These are phyloP conservation scores for Archocentrus centrarchus DNA, from an alignment of 2,113 vertebrate species.

Conservation along the genomic window DNA sequence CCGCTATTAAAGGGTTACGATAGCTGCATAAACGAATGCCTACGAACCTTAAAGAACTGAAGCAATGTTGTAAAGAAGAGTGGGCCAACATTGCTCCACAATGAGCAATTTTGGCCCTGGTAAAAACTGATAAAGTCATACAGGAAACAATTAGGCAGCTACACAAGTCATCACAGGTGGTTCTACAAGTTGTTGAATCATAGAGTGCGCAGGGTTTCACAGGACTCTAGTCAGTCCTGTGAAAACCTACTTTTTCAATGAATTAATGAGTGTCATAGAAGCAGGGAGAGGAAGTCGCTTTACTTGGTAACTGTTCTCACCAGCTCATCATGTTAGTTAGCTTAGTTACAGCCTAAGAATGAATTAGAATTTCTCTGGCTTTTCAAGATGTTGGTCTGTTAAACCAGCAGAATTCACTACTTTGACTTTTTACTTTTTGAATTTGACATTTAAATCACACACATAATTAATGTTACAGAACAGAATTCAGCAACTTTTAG, in stretches of 20 bases:
- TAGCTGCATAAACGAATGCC: no score
- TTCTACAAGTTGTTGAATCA: background rate
- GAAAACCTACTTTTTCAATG: no score
- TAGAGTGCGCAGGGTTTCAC: no score
- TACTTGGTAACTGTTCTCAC: background rate
- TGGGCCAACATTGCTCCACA: no score
- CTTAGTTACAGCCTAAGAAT: background rate
- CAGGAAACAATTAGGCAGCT: no score
- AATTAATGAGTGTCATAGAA: background rate
- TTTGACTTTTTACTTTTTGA: background rate
- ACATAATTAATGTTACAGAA: background rate
- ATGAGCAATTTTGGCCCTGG: no score
- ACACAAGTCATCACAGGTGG: background rate
- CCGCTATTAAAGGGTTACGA: no score
- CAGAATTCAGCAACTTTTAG: no score
- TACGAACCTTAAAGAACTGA: no score
- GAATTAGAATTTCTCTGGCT: background rate
- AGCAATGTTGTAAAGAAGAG: no score
- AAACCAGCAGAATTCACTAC: background rate
- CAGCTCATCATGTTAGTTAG: background rate
- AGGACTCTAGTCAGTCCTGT: no score
- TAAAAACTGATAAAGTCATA: no score
- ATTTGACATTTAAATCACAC: background rate
- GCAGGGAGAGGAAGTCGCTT: background rate
- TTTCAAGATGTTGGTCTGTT: background rate